Percentiles rank a stretch among this genome's conserved stretches.
These are phyloP conservation scores for Pseudotriccus pelzelni DNA, from an alignment of 2,797 vertebrate species.

Conservation along the genomic window DNA sequence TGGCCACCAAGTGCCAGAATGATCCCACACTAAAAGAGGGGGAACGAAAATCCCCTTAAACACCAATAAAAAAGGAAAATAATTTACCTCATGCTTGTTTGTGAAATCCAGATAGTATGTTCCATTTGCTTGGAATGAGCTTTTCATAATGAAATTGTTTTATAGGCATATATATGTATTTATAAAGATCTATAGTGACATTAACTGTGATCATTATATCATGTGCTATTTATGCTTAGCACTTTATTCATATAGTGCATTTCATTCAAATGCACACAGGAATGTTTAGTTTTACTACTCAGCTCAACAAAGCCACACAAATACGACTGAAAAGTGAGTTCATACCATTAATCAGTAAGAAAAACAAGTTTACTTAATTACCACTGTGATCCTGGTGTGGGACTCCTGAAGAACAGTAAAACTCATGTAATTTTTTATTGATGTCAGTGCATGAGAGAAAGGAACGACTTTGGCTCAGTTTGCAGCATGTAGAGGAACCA, in stretches of 20 bases:
- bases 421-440: not conserved
- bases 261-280: not conserved
- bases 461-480: not conserved
- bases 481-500: not conserved
- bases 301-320: not conserved
- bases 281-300: not conserved
- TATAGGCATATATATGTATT: not conserved
- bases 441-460: not conserved
- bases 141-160: not conserved
- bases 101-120: not conserved
- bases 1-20: conserved; percentile 6
- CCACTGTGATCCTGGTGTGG: not conserved
- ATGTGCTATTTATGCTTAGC: not conserved
- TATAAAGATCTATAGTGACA: not conserved
- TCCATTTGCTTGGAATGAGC: not conserved
- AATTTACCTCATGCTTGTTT: not conserved
- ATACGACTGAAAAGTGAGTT: not conserved
- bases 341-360: not conserved
- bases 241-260: not conserved
- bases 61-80: not conserved
- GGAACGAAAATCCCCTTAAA: not conserved
- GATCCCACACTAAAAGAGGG: not conserved
- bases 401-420: not conserved
- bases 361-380: not conserved
- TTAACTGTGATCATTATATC: not conserved